Evolutionary conservation across 2,113 vertebrate species (phyloP).

Genomic region (Corythoichthys haematopterus): DNA sequence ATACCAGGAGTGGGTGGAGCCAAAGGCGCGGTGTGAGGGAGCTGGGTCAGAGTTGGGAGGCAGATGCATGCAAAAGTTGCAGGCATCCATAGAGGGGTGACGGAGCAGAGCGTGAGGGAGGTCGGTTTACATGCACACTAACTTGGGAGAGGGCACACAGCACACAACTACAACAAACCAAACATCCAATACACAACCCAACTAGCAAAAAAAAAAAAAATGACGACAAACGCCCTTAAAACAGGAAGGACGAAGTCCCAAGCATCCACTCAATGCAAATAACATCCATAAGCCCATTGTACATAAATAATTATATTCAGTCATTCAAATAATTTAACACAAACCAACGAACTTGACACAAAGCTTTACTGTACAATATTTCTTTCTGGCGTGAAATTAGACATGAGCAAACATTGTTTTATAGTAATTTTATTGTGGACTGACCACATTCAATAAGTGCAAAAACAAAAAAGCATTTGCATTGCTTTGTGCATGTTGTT

Average conservation of each 20-base stretch:
- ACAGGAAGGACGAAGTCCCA: no score
- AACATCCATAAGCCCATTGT: no score
- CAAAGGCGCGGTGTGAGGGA: slow-evolving; percentile 52
- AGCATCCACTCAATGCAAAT: no score
- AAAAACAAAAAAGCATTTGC: slow-evolving; percentile 18
- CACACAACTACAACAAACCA: background rate
- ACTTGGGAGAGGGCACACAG: slow-evolving; percentile 65
- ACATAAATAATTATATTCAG: no score
- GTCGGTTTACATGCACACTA: slow-evolving; percentile 80
- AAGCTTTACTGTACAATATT: background rate
- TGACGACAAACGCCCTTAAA: no score
- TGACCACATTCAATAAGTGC: slow-evolving; percentile 20
- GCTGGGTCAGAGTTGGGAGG: slow-evolving; percentile 66
- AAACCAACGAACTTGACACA: no score
- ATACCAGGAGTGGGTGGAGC: slow-evolving; percentile 74
- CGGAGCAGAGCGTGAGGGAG: slow-evolving; percentile 33
- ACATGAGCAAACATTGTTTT: slow-evolving; percentile 12
- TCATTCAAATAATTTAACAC: no score
- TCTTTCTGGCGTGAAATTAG: background rate
- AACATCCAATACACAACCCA: background rate
- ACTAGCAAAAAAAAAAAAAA: background rate
- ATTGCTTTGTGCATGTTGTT: background rate
- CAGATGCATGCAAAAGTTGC: slow-evolving; percentile 82
- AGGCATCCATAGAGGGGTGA: slow-evolving; percentile 72
- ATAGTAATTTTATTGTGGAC: slow-evolving; percentile 32